These are phyloP conservation scores for Himalopsyche japonica DNA, from an alignment of 2,888 invertebrate genomes.

Conservation along the genomic window DNA sequence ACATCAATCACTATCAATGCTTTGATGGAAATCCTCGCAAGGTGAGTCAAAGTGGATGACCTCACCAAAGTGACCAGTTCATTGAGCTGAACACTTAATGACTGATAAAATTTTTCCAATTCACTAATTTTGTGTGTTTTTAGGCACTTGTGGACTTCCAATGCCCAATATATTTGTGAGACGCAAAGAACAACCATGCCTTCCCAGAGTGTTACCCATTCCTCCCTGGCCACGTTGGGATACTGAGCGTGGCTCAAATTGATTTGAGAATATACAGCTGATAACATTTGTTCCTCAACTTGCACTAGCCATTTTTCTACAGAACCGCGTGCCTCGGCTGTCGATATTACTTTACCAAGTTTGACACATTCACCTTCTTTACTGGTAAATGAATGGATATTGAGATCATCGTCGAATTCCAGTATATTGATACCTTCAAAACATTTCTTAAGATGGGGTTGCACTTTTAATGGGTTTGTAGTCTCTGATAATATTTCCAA, in stretches of 20 bases:
- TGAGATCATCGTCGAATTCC: constrained; percentile 69
- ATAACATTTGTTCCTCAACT: constrained; percentile 82
- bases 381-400: constrained; percentile 78
- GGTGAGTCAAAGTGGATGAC: constrained; percentile 69
- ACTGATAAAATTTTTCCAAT: constrained; percentile 60
- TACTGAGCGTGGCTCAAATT: constrained; percentile 69
- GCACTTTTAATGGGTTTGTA: constrained; percentile 80
- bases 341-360: constrained; percentile 65
- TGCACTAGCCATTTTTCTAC: constrained; percentile 85
- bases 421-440: constrained; percentile 83
- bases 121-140: constrained; percentile 60
- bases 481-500: constrained; percentile 88
- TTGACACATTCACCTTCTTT: constrained; percentile 74
- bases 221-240: constrained; percentile 58
- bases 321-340: constrained; percentile 74
- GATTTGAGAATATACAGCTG: constrained; percentile 71
- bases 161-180: constrained; percentile 83
- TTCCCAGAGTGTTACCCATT: constrained; percentile 79
- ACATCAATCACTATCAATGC: constrained; percentile 85
- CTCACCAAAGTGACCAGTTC: constrained; percentile 75
- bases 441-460: constrained; percentile 85
- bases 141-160: constrained; percentile 73
- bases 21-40: constrained; percentile 76
- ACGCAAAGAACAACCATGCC: constrained; percentile 81
- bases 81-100: constrained; percentile 66